Evolutionary conservation across 2,888 invertebrate genomes (phyloP).

Genomic region (Nyleta sp.): DNA sequence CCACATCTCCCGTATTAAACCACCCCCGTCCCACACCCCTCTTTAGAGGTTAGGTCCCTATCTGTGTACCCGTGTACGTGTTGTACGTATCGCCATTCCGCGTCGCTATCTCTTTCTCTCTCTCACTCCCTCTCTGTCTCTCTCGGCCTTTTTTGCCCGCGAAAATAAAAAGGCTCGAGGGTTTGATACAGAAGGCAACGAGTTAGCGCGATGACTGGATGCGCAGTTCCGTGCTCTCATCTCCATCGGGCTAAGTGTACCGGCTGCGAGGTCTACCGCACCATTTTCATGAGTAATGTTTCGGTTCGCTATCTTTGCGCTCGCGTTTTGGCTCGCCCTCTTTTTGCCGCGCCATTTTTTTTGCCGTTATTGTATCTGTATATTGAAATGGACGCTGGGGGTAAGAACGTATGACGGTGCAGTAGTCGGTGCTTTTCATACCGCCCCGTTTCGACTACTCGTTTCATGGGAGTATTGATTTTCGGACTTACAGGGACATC

Average conservation of each 20-base stretch:
- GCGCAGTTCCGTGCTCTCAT: slow-evolving; percentile 60
- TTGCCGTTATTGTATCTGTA: slow-evolving; percentile 50
- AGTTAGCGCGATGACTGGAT: slow-evolving; percentile 59
- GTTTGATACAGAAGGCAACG: slow-evolving; percentile 59
- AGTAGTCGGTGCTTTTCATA: neutral
- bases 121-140: neutral
- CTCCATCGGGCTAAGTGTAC: slow-evolving; percentile 61
- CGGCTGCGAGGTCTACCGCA: slow-evolving; percentile 54
- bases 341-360: slow-evolving; percentile 31
- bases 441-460: slow-evolving; percentile 1
- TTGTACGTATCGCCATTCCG: slow-evolving; percentile 42
- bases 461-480: slow-evolving; percentile 29
- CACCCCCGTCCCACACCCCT: slow-evolving; percentile 23
- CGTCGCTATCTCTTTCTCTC: slow-evolving; percentile 1
- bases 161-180: slow-evolving; percentile 48
- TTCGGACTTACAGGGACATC: slow-evolving; percentile 84
- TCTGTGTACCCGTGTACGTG: slow-evolving; percentile 44
- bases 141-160: slow-evolving; percentile 17
- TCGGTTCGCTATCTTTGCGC: slow-evolving; percentile 50
- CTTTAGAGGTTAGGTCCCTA: slow-evolving; percentile 35
- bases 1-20: slow-evolving; percentile 81
- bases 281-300: slow-evolving; percentile 63
- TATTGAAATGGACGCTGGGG: slow-evolving; percentile 39
- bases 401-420: slow-evolving; percentile 14
- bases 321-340: slow-evolving; percentile 36